Conservation (phyloP, 2,113 vertebrate species). For the Tragulus kanchil region DNA sequence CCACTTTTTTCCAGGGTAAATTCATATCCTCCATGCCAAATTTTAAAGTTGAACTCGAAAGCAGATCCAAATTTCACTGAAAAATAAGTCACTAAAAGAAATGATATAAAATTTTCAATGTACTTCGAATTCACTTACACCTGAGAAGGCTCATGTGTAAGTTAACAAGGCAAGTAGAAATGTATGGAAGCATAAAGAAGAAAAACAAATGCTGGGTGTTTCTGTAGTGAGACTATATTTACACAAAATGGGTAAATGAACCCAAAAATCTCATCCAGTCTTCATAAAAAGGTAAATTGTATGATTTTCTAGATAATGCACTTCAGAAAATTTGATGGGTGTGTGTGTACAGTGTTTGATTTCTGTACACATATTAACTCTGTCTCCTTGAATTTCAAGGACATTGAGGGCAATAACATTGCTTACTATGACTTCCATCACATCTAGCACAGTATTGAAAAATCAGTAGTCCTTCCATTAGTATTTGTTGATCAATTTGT, state of each 20-base stretch:
- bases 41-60: slow-evolving; percentile 72
- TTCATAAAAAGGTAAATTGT: slow-evolving; percentile 1
- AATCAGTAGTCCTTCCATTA: background rate
- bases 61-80: slow-evolving; percentile 63
- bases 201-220: slow-evolving; percentile 17
- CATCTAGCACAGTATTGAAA: background rate
- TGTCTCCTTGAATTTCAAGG: background rate
- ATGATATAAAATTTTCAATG: background rate
- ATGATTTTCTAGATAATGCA: background rate
- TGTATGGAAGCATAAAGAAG: slow-evolving; percentile 10
- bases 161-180: background rate
- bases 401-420: background rate
- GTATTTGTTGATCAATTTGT: slow-evolving; percentile 6
- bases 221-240: background rate
- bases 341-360: background rate
- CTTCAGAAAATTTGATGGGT: background rate
- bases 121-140: slow-evolving; percentile 24
- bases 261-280: background rate
- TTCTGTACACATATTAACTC: background rate
- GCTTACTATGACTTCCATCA: background rate
- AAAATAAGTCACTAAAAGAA: slow-evolving; percentile 57
- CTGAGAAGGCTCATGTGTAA: background rate
- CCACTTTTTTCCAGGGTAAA: slow-evolving; percentile 49
- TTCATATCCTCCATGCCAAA: slow-evolving; percentile 4
- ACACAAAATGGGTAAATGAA: slow-evolving; percentile 40